Evolutionary conservation across 2,113 vertebrate species (phyloP), one percentile per base, ranked within the genome.

Genomic region (Gracilinanus agilis): DNA sequence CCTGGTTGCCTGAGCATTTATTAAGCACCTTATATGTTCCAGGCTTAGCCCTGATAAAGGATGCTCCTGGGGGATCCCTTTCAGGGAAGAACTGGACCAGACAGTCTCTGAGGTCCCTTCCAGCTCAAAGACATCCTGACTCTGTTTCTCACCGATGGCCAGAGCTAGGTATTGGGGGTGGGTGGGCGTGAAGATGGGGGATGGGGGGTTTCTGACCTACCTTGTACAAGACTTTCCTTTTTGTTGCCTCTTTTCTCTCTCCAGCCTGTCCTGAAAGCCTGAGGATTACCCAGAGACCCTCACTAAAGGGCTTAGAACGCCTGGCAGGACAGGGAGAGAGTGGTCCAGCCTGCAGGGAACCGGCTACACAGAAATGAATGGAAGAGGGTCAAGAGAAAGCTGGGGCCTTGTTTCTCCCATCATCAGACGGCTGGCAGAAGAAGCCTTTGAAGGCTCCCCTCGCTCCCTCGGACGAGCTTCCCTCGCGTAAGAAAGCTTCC

Each of bases 281-380:
- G 58, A 61, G 58, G 61, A 67, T 67, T 34, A 34, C 16, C 11
- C 3, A 67, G 34, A 25, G 55, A 3, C 55, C 55, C 4, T 3
- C 27, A 27, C 9, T 58, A 25, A 58, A 58, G 24, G 24, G 55
- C 23, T 55, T 6, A 5, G 23, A 55, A 11, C 3, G 9, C 56
- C 9, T 58, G 61, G 61, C 4, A 67, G 29, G 27, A 29, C 29
- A 34, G 61, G 12, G 29, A 67, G 61, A 2, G 27, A 11, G 10
- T 8, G 24, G 61, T 0, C 61, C 56, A 58, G 8, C 56, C 24
- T 24, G 24, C 58, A 29, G 94, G 96, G 89, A 95, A 98, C 93
- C 97, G 98, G 96, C 96, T 98, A 93, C 95, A 97, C 98, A 97
- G 93, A 97, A 97, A 98, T 11, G 1, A 96, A 98, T 95, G 97